Evolutionary conservation across 2,888 invertebrate species (phyloP).

Genomic region (Nasonovia ribisnigri): DNA sequence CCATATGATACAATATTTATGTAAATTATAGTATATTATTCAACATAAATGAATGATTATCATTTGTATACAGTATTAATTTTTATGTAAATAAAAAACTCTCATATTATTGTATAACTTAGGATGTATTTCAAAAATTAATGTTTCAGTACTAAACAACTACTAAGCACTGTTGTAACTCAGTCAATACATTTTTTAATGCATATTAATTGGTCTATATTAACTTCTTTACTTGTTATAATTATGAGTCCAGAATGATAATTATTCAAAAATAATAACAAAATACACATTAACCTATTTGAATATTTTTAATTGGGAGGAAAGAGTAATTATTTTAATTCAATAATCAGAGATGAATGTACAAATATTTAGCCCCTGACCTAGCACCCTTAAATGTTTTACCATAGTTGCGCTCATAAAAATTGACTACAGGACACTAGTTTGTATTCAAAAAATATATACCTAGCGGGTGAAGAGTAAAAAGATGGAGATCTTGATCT

Average conservation of each 20-base stretch:
- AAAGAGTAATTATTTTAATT: neutral
- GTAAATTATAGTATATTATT: too few species aligned
- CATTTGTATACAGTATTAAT: neutral
- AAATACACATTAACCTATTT: neutral
- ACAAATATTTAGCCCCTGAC: neutral
- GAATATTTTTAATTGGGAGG: neutral
- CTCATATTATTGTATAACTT: neutral
- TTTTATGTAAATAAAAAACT: neutral
- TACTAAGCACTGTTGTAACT: neutral
- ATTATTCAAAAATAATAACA: too few species aligned
- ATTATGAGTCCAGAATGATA: neutral
- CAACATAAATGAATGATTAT: too few species aligned
- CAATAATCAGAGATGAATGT: neutral
- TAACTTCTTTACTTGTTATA: neutral
- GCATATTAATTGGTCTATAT: too few species aligned
- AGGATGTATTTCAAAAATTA: neutral
- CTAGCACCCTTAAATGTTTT: neutral
- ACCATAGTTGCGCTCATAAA: neutral
- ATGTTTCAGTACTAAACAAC: neutral
- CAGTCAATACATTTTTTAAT: neutral
- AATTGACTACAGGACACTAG: neutral
- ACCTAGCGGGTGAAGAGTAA: slow-evolving; percentile 66
- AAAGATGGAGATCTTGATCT: slow-evolving; percentile 69
- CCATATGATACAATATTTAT: neutral
- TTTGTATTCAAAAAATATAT: neutral